phyloP scores from a whole-genome alignment of 2,797 vertebrate genomes.

The Chelmon rostratus region DNA sequence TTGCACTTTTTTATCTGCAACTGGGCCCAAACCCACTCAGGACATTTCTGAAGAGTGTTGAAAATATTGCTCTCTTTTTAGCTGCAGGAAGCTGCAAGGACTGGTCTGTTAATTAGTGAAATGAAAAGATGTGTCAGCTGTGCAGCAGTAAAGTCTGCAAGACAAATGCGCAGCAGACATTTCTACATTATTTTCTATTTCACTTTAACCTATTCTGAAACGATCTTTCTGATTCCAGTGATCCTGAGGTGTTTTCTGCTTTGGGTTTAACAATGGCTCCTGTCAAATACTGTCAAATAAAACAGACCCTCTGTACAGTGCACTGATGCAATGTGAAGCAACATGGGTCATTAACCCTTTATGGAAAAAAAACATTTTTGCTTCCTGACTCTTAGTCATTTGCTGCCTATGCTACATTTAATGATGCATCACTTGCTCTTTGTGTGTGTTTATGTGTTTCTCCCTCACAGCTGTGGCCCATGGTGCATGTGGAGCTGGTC shows the following conservation, averaged over 20 bases:
- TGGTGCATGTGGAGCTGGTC: neutral
- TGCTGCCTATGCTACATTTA: conserved; percentile 21
- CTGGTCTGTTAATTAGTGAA: conserved; percentile 39
- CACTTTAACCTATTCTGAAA: neutral
- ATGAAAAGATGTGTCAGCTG: conserved; percentile 23
- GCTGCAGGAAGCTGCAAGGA: neutral
- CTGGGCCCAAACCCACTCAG: neutral
- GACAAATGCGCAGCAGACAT: conserved; percentile 1
- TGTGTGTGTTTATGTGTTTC: conserved; percentile 26
- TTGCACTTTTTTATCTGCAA: neutral
- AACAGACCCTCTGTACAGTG: conserved; percentile 20
- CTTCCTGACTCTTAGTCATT: conserved; percentile 5
- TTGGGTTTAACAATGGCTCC: conserved; percentile 19
- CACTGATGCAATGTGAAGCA: conserved; percentile 50
- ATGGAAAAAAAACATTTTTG: neutral
- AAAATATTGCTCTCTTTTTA: neutral
- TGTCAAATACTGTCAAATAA: conserved; percentile 19
- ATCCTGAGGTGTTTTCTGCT: conserved; percentile 13
- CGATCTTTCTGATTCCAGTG: neutral
- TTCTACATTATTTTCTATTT: neutral
- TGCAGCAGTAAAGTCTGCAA: conserved; percentile 26
- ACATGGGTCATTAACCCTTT: conserved; percentile 6
- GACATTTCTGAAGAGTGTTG: neutral
- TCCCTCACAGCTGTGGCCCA: conserved; percentile 19
- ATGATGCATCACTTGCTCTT: conserved; percentile 1